Percentiles rank a stretch among this genome's conserved stretches.
Conservation (phyloP, 1,140 invertebrate species). For the Heliconius hewitsoni region DNA sequence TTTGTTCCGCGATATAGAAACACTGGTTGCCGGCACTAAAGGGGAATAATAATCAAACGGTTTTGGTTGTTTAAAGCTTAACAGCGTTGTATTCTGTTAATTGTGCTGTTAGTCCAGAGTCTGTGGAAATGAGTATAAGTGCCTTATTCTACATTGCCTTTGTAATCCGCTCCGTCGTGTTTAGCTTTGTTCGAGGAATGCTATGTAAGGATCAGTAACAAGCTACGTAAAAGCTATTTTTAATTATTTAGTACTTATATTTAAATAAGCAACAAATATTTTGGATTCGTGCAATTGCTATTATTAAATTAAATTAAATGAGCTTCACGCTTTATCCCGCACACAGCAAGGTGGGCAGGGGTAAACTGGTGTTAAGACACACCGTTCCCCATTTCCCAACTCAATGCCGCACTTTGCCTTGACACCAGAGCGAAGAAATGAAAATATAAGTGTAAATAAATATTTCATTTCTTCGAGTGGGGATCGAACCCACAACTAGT, state of each 20-base stretch:
- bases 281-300: background rate
- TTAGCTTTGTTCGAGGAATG: background rate
- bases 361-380: too few relatives aligned
- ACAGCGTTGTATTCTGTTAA: conserved; percentile 4
- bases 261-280: background rate
- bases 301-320: background rate
- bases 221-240: conserved; percentile 10
- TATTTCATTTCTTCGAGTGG: too few relatives aligned
- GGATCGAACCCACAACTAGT: too few relatives aligned
- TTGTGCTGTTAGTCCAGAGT: conserved; percentile 2
- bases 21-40: background rate
- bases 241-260: background rate
- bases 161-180: conserved; percentile 3
- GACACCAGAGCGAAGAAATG: too few relatives aligned
- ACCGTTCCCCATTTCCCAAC: too few relatives aligned
- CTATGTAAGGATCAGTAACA: background rate
- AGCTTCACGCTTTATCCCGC: too few relatives aligned
- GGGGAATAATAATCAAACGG: conserved; percentile 7
- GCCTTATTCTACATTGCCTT: conserved; percentile 21
- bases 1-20: conserved; percentile 4
- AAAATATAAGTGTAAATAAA: too few relatives aligned
- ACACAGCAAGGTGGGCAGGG: too few relatives aligned
- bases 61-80: conserved; percentile 7
- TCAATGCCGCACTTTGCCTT: too few relatives aligned
- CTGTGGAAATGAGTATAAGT: background rate